Evolutionary conservation across 2,113 vertebrate genomes (phyloP), one percentile per base, ranked within the genome.

Genomic region (Hassar affinis): DNA sequence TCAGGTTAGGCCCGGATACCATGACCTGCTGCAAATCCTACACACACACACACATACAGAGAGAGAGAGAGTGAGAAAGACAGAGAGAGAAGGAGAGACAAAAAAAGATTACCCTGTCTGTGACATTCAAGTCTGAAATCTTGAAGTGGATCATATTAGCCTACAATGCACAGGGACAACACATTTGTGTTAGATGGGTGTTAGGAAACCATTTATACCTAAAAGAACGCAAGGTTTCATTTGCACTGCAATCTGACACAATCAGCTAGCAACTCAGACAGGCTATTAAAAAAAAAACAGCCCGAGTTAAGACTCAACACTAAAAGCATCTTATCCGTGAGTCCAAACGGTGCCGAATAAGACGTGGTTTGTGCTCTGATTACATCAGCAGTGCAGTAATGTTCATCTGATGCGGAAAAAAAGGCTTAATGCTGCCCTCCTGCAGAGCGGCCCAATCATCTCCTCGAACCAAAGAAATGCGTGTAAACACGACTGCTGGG

Each of bases 1-100:
- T 99, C 59, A 99, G 95, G 89, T 99, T 98, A 77, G 97, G 98
- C 56, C 97, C 98, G 0, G 97, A 99, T 52, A 98, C 98, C 98
- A 99, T 99, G 89, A 99, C 96, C 91, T 99, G 98, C 93, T 98
- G 97, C 81, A 99, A 93, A 90, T 99, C 98, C 98, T 97, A 85
- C 25, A 86, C 35, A 82, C 11, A 78, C 64, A n/a, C n/a, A n/a
- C n/a, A n/a, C n/a, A n/a, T n/a, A n/a, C n/a, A n/a, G n/a, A n/a
- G n/a, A n/a, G n/a, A n/a, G n/a, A 80, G 9, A 69, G 68, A 88
- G 45, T 49, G 18, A 69, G 7, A 87, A 11, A 77, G 45, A 81
- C 9, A 68, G 62, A 87, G 47, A 51, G 20, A 71, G 14, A 87
- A 15, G 62, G 51, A 3, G 45, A 77, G 4, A 9, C 47, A 72